These are phyloP conservation scores for Drosophila mettleri DNA, from an alignment of 2,888 invertebrate species.

Conservation along the genomic window DNA sequence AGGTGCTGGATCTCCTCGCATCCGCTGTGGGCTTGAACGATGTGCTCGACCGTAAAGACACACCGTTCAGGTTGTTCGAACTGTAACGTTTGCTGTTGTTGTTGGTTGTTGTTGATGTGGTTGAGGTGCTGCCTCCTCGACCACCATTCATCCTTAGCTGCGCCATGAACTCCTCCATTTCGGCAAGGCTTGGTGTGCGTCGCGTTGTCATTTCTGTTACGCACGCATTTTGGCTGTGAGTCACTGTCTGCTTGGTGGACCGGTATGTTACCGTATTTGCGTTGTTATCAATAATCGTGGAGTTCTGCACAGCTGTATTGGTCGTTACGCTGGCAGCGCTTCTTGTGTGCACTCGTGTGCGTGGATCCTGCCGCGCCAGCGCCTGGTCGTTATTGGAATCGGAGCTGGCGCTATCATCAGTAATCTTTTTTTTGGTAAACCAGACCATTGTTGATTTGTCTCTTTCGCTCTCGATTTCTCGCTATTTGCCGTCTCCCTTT, in stretches of 20 bases:
- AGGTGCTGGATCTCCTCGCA: slow-evolving; percentile 9
- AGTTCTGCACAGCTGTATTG: slow-evolving; percentile 77
- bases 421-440: neutral
- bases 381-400: slow-evolving; percentile 25
- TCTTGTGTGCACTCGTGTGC: slow-evolving; percentile 46
- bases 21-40: slow-evolving; percentile 16
- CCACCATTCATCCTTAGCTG: neutral
- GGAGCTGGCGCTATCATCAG: slow-evolving; percentile 23
- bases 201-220: slow-evolving; percentile 6
- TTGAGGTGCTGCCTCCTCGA: neutral
- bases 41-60: slow-evolving; percentile 9
- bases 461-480: neutral
- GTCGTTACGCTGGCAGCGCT: slow-evolving; percentile 76
- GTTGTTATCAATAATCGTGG: slow-evolving; percentile 76
- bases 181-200: slow-evolving; percentile 23
- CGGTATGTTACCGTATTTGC: slow-evolving; percentile 23
- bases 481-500: neutral
- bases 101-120: slow-evolving; percentile 1
- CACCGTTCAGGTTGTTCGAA: neutral
- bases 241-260: slow-evolving; percentile 78
- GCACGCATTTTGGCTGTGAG: slow-evolving; percentile 74
- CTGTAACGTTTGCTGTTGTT: slow-evolving; percentile 2
- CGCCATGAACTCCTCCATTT: slow-evolving; percentile 52
- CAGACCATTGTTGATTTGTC: neutral
- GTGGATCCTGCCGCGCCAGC: slow-evolving; percentile 76